These are phyloP conservation scores for Euspilapteryx auroguttella DNA, from an alignment of 2,888 invertebrate genomes.

Conservation along the genomic window DNA sequence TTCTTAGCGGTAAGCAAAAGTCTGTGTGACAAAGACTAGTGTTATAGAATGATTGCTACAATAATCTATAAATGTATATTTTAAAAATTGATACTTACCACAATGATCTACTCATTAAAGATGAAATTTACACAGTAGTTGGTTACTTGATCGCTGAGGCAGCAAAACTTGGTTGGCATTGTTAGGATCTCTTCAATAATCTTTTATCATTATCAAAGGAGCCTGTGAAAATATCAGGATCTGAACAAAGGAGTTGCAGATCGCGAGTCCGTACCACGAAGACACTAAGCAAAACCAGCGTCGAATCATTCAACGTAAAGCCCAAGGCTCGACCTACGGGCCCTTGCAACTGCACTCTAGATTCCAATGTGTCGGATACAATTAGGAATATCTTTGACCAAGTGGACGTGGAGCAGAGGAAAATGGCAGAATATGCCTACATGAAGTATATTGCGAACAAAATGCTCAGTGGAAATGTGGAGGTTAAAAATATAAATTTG, in stretches of 20 bases:
- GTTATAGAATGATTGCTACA: too few species aligned
- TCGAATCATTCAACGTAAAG: conserved; percentile 36
- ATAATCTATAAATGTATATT: too few species aligned
- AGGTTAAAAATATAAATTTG: conserved; percentile 28
- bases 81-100: too few species aligned
- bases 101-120: too few species aligned
- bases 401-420: conserved; percentile 39
- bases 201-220: conserved; percentile 16
- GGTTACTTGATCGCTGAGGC: too few species aligned
- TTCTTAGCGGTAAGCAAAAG: too few species aligned
- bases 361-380: conserved; percentile 38
- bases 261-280: neutral
- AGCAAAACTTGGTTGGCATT: too few species aligned
- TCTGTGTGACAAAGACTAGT: too few species aligned
- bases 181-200: too few species aligned
- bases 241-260: too few species aligned
- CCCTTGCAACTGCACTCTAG: conserved; percentile 42
- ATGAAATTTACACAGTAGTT: too few species aligned
- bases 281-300: conserved; percentile 30
- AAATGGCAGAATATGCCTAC: conserved; percentile 34
- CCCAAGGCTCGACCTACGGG: conserved; percentile 25
- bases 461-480: conserved; percentile 25
- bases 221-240: conserved; percentile 24
- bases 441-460: conserved; percentile 43
- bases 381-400: conserved; percentile 46